These are phyloP conservation scores for Rhabdophis nuchalis DNA, from an alignment of 2,797 vertebrate genomes.

Conservation along the genomic window DNA sequence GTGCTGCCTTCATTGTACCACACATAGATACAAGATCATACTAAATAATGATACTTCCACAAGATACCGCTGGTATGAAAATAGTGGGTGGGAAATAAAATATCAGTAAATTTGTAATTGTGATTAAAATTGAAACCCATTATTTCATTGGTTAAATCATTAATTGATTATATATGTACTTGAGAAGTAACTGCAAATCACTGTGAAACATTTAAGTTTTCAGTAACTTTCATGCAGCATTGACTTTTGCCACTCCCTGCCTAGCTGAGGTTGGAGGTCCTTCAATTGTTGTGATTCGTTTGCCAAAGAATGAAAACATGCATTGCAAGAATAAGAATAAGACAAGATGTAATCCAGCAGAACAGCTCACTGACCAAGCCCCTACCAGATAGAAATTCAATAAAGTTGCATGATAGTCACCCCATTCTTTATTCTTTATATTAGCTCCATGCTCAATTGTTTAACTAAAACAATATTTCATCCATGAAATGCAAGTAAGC, in stretches of 20 bases:
- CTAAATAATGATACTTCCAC: not conserved
- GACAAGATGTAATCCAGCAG: not conserved
- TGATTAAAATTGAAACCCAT: not conserved
- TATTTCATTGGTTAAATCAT: not conserved
- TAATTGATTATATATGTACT: not conserved
- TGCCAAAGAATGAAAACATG: not conserved
- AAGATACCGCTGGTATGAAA: not conserved
- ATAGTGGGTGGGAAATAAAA: not conserved
- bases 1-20: not conserved
- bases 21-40: not conserved
- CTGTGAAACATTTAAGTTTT: not conserved
- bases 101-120: not conserved
- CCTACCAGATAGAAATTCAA: not conserved
- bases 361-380: not conserved
- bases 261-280: not conserved
- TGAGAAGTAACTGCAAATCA: not conserved
- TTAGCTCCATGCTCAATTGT: not conserved
- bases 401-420: not conserved
- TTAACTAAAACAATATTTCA: not conserved
- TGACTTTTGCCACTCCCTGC: not conserved
- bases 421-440: not conserved
- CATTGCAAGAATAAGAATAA: not conserved
- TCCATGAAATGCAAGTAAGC: not conserved
- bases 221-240: not conserved
- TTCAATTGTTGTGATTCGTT: not conserved